Evolutionary conservation across 1,140 invertebrate genomes (phyloP).

Genomic region (Drosophila littoralis): DNA sequence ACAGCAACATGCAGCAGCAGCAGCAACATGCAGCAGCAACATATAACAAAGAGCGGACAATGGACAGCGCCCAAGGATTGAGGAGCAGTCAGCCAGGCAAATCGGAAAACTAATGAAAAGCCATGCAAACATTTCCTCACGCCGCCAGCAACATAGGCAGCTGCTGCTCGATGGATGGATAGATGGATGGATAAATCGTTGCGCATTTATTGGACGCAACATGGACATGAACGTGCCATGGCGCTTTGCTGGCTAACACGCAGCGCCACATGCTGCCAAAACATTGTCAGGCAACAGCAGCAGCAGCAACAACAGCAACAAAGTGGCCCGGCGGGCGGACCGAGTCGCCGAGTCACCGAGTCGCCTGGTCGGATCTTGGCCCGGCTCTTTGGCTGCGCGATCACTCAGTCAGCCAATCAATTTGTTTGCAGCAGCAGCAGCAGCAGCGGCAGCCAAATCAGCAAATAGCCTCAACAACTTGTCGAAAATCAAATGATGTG

Average conservation of each 20-base stretch:
- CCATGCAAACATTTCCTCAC: conserved; percentile 81
- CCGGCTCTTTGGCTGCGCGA: conserved; percentile 27
- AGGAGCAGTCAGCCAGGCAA: conserved; percentile 49
- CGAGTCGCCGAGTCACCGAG: background rate
- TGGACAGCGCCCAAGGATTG: conserved; percentile 52
- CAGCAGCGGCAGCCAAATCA: conserved; percentile 66
- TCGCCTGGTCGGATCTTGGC: conserved; percentile 4
- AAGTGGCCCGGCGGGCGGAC: conserved; percentile 48
- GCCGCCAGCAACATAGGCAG: conserved; percentile 77
- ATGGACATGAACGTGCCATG: conserved; percentile 49
- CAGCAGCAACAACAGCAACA: conserved; percentile 24
- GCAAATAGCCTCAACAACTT: conserved; percentile 81
- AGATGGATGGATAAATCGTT: conserved; percentile 71
- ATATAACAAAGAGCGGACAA: conserved; percentile 28
- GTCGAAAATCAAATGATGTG: conserved; percentile 82
- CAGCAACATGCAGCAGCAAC: conserved; percentile 37
- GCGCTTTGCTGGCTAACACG: too few species aligned
- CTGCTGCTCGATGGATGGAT: conserved; percentile 41
- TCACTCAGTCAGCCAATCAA: conserved; percentile 69
- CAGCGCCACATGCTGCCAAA: conserved; percentile 53
- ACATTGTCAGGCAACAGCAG: conserved; percentile 42
- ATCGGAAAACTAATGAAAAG: conserved; percentile 78
- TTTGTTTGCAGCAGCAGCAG: conserved; percentile 61
- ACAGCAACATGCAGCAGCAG: conserved; percentile 41
- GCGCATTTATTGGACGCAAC: conserved; percentile 59